phyloP scores from a whole-genome alignment of 2,888 invertebrate species.

The Apoda limacodes region DNA sequence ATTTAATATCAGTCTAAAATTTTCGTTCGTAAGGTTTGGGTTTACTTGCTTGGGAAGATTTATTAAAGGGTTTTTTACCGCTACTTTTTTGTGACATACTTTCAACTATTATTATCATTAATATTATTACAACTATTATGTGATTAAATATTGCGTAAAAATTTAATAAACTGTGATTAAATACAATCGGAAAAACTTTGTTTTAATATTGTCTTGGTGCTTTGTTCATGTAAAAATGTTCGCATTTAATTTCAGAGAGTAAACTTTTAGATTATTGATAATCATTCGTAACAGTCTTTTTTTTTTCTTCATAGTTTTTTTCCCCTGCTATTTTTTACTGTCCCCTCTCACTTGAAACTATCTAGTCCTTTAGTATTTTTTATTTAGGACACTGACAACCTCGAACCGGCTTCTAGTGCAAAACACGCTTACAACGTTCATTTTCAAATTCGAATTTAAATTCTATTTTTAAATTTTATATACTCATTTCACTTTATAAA shows the following conservation, averaged over 20 bases:
- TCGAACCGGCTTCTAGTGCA: conserved; percentile 9
- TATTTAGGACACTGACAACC: conserved; percentile 10
- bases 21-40: conserved; percentile 63
- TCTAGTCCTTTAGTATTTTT: conserved; percentile 15
- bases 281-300: conserved; percentile 40
- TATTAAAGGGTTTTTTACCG: too few relatives aligned
- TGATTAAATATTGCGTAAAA: conserved; percentile 55
- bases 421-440: conserved; percentile 17
- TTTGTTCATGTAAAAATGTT: conserved; percentile 36
- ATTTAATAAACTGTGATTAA: conserved; percentile 43
- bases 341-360: conserved; percentile 23
- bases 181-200: conserved; percentile 28
- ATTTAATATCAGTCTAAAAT: conserved; percentile 67
- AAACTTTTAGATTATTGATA: conserved; percentile 26
- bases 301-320: conserved; percentile 64
- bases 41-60: conserved; percentile 51
- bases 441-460: conserved; percentile 14
- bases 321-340: conserved; percentile 20
- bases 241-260: conserved; percentile 22
- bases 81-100: conserved; percentile 40
- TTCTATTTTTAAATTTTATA: conserved; percentile 20
- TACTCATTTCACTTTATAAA: too few relatives aligned
- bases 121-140: conserved; percentile 39
- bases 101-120: conserved; percentile 34
- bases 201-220: conserved; percentile 45